phyloP scores from a whole-genome alignment of 1,140 invertebrate genomes.

The Heliconius hermathena region DNA sequence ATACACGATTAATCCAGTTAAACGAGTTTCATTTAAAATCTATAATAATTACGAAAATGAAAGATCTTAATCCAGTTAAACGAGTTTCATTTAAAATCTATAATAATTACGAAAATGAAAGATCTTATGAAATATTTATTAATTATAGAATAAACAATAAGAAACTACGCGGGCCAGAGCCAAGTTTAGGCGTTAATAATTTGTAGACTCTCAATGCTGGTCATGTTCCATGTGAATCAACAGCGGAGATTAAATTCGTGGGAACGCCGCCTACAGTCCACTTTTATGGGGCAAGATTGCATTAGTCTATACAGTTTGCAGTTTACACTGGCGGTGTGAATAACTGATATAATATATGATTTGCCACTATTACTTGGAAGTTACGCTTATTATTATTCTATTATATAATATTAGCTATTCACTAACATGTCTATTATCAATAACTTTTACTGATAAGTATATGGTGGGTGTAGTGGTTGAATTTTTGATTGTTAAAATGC shows the following conservation, averaged over 20 bases:
- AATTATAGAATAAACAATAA: background rate
- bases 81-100: too few species aligned
- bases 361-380: background rate
- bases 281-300: conserved; percentile 4
- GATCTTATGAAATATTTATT: too few species aligned
- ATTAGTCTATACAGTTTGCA: background rate
- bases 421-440: background rate
- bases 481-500: too few species aligned
- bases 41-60: too few species aligned
- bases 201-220: background rate
- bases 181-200: background rate
- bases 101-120: too few species aligned
- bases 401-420: background rate
- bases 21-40: too few species aligned
- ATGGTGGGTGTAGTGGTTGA: too few species aligned
- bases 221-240: conserved; percentile 6
- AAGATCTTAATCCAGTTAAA: too few species aligned
- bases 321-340: background rate
- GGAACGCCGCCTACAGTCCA: conserved; percentile 4
- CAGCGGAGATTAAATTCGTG: conserved; percentile 1
- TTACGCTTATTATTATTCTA: conserved; percentile 2
- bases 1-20: too few species aligned
- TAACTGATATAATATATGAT: background rate
- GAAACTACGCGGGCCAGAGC: background rate
- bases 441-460: too few species aligned